Evolutionary conservation across 2,888 invertebrate genomes (phyloP).

Genomic region (Stegana nigrithorax): DNA sequence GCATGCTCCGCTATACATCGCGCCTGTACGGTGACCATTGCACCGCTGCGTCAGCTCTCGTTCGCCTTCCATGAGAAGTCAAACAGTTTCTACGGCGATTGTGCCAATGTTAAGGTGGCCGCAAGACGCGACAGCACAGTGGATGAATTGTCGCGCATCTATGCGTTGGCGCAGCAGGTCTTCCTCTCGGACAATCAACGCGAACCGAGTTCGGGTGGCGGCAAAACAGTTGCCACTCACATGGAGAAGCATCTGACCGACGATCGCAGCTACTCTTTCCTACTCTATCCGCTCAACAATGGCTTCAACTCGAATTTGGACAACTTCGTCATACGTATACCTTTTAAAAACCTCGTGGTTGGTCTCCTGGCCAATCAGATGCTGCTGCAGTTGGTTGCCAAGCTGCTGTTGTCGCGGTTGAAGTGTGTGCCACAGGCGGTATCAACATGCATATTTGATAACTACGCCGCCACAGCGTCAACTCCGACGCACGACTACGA

Average conservation of each 20-base stretch:
- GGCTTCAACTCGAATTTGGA: conserved; percentile 79
- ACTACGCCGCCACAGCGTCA: conserved; percentile 68
- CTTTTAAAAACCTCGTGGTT: conserved; percentile 87
- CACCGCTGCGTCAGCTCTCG: conserved; percentile 87
- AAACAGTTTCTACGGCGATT: conserved; percentile 93
- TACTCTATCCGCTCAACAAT: conserved; percentile 83
- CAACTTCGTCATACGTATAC: conserved; percentile 84
- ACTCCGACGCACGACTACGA: conserved; percentile 67
- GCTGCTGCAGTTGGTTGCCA: conserved; percentile 90
- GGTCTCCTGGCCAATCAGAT: conserved; percentile 93
- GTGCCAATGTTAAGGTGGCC: conserved; percentile 92
- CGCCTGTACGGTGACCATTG: conserved; percentile 87
- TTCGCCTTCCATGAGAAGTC: conserved; percentile 92
- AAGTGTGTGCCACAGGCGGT: conserved; percentile 73
- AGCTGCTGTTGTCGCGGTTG: conserved; percentile 83
- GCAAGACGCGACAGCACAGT: conserved; percentile 88
- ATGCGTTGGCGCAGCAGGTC: conserved; percentile 91
- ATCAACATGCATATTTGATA: conserved; percentile 68
- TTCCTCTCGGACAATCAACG: conserved; percentile 73
- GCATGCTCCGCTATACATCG: conserved; percentile 84
- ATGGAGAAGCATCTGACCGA: conserved; percentile 74
- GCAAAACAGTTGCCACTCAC: conserved; percentile 32
- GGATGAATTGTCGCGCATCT: conserved; percentile 85
- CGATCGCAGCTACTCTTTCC: conserved; percentile 89
- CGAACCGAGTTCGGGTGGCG: conserved; percentile 49